Evolutionary conservation across 2,888 invertebrate genomes (phyloP).

Genomic region (Conops quadrifasciatus): DNA sequence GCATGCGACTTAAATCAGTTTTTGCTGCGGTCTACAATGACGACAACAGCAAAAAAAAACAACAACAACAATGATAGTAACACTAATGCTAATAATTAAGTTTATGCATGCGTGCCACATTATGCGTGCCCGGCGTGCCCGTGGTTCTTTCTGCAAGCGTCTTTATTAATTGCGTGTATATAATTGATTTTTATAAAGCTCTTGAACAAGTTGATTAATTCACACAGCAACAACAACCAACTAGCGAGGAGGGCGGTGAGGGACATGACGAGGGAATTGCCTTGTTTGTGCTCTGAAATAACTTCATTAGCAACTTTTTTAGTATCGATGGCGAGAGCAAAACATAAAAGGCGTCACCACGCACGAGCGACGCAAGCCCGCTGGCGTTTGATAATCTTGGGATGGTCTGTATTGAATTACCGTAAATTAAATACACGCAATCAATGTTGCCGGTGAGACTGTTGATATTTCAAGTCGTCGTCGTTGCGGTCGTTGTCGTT

Average conservation of each 20-base stretch:
- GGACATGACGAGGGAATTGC: neutral
- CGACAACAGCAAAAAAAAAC: neutral
- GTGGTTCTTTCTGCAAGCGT: neutral
- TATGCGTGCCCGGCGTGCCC: neutral
- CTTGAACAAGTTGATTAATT: constrained; percentile 5
- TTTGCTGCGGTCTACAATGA: neutral
- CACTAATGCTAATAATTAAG: neutral
- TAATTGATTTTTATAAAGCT: neutral
- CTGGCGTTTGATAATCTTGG: constrained; percentile 4
- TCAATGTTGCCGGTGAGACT: constrained; percentile 2
- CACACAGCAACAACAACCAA: neutral
- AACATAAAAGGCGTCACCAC: neutral
- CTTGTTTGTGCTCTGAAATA: neutral
- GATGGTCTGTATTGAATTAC: constrained; percentile 28
- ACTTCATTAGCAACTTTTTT: neutral
- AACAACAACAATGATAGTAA: neutral
- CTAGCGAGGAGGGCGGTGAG: neutral
- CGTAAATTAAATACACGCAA: constrained; percentile 30
- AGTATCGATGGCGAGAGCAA: neutral
- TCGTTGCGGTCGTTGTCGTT: neutral
- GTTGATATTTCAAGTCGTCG: neutral
- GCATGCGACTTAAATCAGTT: neutral
- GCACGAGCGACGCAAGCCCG: neutral
- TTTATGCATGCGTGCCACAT: neutral
- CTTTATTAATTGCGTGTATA: neutral